phyloP scores from a whole-genome alignment of 2,113 vertebrate species.

The Solea solea region DNA sequence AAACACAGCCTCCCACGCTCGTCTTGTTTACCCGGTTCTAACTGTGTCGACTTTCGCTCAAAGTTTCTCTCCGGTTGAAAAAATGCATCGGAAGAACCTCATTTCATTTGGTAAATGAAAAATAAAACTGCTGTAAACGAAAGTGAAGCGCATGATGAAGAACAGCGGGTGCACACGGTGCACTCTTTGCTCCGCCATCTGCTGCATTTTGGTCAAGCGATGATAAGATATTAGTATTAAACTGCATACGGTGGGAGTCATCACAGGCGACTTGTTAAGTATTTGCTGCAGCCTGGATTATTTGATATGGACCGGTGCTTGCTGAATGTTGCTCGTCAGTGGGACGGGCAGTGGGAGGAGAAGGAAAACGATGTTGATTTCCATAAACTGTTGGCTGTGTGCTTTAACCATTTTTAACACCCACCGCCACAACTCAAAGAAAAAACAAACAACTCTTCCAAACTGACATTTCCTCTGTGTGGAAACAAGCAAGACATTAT shows the following conservation, averaged over 20 bases:
- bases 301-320: conserved; percentile 40
- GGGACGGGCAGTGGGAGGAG: conserved; percentile 46
- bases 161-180: background rate
- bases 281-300: conserved; percentile 31
- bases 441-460: conserved; percentile 8
- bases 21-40: background rate
- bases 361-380: conserved; percentile 44
- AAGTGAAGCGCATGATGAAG: background rate
- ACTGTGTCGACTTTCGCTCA: background rate
- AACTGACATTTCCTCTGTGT: conserved; percentile 40
- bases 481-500: conserved; percentile 63
- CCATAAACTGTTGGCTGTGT: conserved; percentile 56
- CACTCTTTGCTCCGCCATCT: background rate
- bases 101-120: background rate
- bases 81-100: too few relatives aligned
- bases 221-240: conserved; percentile 45
- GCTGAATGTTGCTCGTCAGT: conserved; percentile 50
- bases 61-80: too few relatives aligned
- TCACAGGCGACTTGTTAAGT: conserved; percentile 28
- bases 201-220: conserved; percentile 17
- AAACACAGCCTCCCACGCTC: too few relatives aligned
- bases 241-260: conserved; percentile 16
- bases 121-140: background rate
- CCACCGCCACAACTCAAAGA: background rate
- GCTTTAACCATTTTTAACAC: conserved; percentile 63